These are phyloP conservation scores for Ceratosolen fusciceps DNA, from an alignment of 1,140 invertebrate species.

Conservation along the genomic window DNA sequence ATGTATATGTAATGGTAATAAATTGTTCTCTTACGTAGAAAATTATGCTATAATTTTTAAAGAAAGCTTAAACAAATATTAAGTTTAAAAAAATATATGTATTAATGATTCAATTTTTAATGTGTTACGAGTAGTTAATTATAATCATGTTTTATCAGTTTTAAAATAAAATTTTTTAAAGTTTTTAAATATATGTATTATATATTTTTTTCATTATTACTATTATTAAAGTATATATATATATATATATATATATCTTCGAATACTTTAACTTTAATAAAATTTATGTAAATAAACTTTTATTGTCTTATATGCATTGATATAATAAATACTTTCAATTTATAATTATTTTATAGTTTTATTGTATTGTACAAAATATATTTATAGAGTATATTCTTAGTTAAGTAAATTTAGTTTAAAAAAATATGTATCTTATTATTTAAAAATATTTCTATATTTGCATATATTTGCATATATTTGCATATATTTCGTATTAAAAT, in stretches of 20 bases:
- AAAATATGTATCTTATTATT: too few relatives aligned
- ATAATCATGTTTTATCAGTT: too few relatives aligned
- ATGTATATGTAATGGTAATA: conserved; percentile 14
- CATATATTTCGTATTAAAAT: too few relatives aligned
- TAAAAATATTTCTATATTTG: too few relatives aligned
- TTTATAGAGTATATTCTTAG: too few relatives aligned
- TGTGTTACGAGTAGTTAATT: background rate
- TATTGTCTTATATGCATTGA: background rate
- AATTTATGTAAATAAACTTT: background rate
- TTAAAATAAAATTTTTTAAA: background rate
- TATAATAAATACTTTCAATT: background rate
- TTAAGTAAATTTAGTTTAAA: too few relatives aligned
- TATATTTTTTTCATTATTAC: background rate
- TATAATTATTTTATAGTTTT: background rate
- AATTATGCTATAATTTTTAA: background rate
- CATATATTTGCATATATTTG: too few relatives aligned
- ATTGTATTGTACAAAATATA: background rate
- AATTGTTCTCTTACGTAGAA: background rate
- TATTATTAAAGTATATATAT: background rate
- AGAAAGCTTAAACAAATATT: background rate
- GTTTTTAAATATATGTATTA: background rate
- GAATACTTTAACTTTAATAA: background rate
- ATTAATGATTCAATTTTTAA: background rate
- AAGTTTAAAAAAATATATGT: background rate
- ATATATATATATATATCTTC: background rate